Percentiles rank a stretch among this genome's conserved stretches.
phyloP scores from a whole-genome alignment of 2,888 invertebrate genomes.

The Ornithoptera alexandrae region DNA sequence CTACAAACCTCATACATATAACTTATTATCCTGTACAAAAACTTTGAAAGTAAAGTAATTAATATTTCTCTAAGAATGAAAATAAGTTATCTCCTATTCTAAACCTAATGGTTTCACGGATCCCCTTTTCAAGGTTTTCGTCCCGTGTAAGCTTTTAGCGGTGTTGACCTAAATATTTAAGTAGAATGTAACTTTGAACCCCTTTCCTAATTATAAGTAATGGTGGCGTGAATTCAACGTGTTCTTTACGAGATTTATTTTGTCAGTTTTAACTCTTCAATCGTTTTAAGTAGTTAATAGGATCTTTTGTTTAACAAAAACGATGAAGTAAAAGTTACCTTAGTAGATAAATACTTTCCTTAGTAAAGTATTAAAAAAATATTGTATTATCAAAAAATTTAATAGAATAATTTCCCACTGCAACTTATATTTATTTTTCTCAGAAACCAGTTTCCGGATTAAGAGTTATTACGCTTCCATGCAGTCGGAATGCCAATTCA shows the following conservation, averaged over 20 bases:
- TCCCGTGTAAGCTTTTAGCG: neutral
- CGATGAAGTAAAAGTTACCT: too few species aligned
- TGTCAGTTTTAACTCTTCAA: too few species aligned
- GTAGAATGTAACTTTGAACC: neutral
- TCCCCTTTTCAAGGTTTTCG: neutral
- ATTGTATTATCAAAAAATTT: neutral
- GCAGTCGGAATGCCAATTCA: conserved; percentile 2
- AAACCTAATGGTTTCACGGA: conserved; percentile 1
- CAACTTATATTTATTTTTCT: neutral
- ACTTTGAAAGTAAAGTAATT: neutral
- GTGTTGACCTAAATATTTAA: conserved; percentile 1
- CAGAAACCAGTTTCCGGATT: neutral
- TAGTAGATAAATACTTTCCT: neutral
- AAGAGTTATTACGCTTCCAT: neutral
- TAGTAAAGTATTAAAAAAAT: too few species aligned
- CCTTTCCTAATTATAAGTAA: neutral
- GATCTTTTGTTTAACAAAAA: too few species aligned
- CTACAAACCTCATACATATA: neutral
- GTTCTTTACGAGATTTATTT: too few species aligned
- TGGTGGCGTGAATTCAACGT: too few species aligned
- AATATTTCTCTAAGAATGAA: neutral
- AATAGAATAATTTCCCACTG: neutral
- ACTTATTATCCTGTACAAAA: neutral
- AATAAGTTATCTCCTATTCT: neutral
- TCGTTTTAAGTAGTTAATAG: too few species aligned